Conservation (phyloP, 1,140 invertebrate genomes). For the Zaprionus lachaisei region DNA sequence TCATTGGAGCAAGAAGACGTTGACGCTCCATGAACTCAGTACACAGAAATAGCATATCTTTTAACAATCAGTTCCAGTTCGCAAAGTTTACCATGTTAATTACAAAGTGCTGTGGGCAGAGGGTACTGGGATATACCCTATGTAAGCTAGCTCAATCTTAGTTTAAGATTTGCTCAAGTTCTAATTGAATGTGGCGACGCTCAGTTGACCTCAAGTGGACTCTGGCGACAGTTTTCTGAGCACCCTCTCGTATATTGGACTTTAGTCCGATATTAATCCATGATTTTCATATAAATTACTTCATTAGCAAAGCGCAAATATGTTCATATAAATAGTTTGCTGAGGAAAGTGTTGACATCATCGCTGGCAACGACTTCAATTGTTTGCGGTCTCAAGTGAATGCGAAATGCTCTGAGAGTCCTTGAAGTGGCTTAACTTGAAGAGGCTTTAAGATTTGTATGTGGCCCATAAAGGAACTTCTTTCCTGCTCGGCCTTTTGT, state of each 20-base stretch:
- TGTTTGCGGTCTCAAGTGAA: background rate
- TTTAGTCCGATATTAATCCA: constrained; percentile 52
- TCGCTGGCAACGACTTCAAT: constrained; percentile 19
- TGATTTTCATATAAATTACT: constrained; percentile 76
- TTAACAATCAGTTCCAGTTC: constrained; percentile 30
- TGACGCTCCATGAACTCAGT: constrained; percentile 43
- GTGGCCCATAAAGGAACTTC: background rate
- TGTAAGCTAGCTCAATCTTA: constrained; percentile 11
- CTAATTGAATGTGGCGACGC: constrained; percentile 35
- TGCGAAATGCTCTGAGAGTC: background rate
- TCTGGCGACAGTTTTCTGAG: constrained; percentile 53
- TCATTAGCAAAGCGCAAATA: constrained; percentile 51
- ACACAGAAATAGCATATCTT: constrained; percentile 17
- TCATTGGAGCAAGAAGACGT: constrained; percentile 61
- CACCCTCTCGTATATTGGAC: constrained; percentile 19
- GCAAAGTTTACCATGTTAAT: constrained; percentile 52
- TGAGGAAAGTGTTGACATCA: constrained; percentile 44
- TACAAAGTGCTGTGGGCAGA: constrained; percentile 38
- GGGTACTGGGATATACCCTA: background rate
- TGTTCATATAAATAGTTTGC: constrained; percentile 23
- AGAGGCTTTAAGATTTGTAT: background rate
- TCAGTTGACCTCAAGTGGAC: constrained; percentile 9
- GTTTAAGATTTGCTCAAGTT: background rate
- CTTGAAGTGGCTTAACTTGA: background rate
- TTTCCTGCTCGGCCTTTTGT: background rate